phyloP scores from a whole-genome alignment of 2,797 vertebrate species.

The Sebastes oblongus region DNA sequence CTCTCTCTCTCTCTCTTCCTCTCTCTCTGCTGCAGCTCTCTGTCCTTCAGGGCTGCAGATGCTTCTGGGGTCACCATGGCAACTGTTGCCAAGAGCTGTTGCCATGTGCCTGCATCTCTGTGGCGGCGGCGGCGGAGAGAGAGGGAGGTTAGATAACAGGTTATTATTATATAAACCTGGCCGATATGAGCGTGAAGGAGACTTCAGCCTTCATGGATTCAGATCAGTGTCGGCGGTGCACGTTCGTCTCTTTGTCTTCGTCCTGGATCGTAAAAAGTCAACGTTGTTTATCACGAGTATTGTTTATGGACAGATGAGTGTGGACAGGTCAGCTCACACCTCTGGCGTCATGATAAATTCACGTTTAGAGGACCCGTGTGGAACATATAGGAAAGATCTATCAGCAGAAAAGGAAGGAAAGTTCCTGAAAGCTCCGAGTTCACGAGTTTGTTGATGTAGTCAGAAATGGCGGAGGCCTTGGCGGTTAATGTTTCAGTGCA shows the following conservation, averaged over 20 bases:
- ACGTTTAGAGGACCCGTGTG: too few relatives aligned
- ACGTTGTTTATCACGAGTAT: not conserved
- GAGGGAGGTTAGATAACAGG: constrained; percentile 50
- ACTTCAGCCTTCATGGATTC: not conserved
- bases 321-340: too few relatives aligned
- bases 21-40: constrained; percentile 29
- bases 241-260: not conserved
- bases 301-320: not conserved
- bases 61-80: constrained; percentile 65
- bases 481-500: too few relatives aligned
- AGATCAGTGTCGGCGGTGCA: not conserved
- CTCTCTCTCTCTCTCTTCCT: not conserved
- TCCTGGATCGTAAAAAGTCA: not conserved
- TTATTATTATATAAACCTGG: constrained; percentile 51
- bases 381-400: too few relatives aligned
- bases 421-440: too few relatives aligned
- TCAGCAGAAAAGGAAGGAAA: too few relatives aligned
- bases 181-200: not conserved
- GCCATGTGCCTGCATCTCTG: constrained; percentile 53
- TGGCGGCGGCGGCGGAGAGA: not conserved
- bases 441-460: too few relatives aligned
- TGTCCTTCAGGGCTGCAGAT: constrained; percentile 57
- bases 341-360: too few relatives aligned
- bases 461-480: too few relatives aligned
- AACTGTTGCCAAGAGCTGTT: constrained; percentile 76